Evolutionary conservation across 2,797 vertebrate genomes (phyloP), one percentile per base, ranked within the genome.

Genomic region (Leptodactylus fallax): DNA sequence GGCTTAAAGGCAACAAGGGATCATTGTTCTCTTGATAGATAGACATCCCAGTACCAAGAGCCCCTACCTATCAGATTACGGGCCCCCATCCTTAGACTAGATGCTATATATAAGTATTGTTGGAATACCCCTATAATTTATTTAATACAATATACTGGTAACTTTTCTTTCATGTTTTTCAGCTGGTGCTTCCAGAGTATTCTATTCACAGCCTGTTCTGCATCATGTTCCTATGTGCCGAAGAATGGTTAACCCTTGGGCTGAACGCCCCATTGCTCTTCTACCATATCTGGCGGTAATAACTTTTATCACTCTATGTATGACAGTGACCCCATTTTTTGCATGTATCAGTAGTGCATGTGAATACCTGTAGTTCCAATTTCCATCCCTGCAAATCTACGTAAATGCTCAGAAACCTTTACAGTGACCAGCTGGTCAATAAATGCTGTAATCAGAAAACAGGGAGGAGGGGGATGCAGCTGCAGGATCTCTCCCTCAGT

Each of bases 141-240:
- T 36, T 58, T n/a, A n/a, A 8, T 47, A 36, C 27, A 10, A 36
- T 36, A 36, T 36, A 36, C 36, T 36, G 36, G 36, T 36, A 36
- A 56, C 5, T 85, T 69, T 69, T 69, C 23, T 80, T 55, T 56
- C 13, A 23, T 21, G 87, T 19, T 86, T 90, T 89, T 79, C 81
- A 99, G 98, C 93, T 99, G 95, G 98, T 99, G 93, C 94, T 99
- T 88, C 98, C 98, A 0, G 98, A 99, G 88, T 99, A 98, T 90
- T 99, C 97, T 87, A 98, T 99, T 94, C 98, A 99, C 91, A 97
- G 96, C 81, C 97, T 99, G 90, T 99, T 99, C 95, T 99, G 98
- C 90, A 96, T 99, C 91, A 99, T 99, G 98, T 99, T 99, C 95
- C 94, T 99, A 85, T 99, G 98, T 7, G 97, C 98, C 16, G 97